Conservation (phyloP, 2,113 vertebrate species). For the Aviceda subcristata region DNA sequence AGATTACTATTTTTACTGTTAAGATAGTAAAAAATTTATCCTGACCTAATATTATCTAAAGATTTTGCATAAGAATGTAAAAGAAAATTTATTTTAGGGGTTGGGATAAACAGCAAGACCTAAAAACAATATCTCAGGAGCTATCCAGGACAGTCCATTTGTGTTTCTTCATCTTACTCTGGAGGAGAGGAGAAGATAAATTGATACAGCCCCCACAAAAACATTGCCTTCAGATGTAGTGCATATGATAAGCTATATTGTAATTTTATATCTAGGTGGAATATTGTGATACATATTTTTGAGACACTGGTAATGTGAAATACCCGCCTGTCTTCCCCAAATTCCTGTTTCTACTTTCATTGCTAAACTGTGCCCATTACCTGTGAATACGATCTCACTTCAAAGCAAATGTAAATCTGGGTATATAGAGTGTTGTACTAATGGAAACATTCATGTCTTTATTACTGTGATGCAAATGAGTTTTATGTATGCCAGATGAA, state of each 20-base stretch:
- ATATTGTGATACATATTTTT: not conserved
- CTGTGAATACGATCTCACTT: not conserved
- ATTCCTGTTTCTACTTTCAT: constrained; percentile 11
- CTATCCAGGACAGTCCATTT: not conserved
- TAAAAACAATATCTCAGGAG: not conserved
- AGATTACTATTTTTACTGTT: not conserved
- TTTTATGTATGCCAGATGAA: not conserved
- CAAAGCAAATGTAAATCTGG: not conserved
- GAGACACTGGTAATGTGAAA: not conserved
- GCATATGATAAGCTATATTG: constrained; percentile 2
- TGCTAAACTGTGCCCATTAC: constrained; percentile 8
- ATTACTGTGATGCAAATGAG: not conserved
- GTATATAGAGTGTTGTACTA: not conserved
- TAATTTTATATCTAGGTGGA: constrained; percentile 45
- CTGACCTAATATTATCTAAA: not conserved
- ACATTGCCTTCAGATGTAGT: constrained; percentile 21
- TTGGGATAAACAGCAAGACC: not conserved
- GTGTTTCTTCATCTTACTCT: not conserved
- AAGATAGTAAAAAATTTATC: not conserved
- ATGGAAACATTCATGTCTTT: not conserved
- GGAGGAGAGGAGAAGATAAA: not conserved
- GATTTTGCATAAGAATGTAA: not conserved
- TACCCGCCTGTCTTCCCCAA: not conserved
- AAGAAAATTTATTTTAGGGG: not conserved
- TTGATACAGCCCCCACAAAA: not conserved